Base-by-base conservation (phyloP, 2,113 vertebrate genomes). In the Onychostruthus taczanowskii region DNA sequence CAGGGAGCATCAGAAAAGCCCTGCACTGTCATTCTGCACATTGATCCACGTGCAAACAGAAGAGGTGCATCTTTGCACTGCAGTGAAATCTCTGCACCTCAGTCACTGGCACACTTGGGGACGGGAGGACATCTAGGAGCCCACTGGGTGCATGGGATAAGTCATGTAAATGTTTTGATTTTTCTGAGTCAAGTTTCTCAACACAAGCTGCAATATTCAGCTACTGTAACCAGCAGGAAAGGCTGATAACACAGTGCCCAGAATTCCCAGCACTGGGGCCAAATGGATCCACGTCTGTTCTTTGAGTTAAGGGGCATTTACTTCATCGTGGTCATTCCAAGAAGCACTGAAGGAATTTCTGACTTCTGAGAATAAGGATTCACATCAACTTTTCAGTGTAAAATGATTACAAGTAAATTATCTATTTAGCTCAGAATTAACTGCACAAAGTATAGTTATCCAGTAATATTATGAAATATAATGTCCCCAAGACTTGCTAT, bases 251-350 rank as follows among this genome's bases (percentile, higher is more conserved):
- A 20, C 28, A 49, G 14, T 12, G 31, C 47, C 49, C 43, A 47
- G 30, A 31, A 35, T 9, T 74, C 46, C 78, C 30, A 83, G 37
- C 13, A 15, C 26, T 46, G 44, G 6, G 30, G 39, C 33, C 15
- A 55, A 11, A 11, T 37, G 26, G 39, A 41, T 46, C 19, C 62
- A 33, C 0, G 0, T 13, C 12, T 31, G 1, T 3, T 83, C 91
- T 17, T 39, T 7, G n/a, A 39, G 4, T 41, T 56, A 30, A 52
- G 7, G 15, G 1, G 1, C 14, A 67, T 83, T 90, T 62, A 44
- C 59, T 79, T 79, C 27, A 66, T 39, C n/a, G 7, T 4, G 11
- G 14, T 5, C 23, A 37, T 52, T 91, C 55, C n/a, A 82, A 49
- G 41, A 89, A 39, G 7, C 10, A 39, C 3, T 31, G 18, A 35